Evolutionary conservation across 2,113 vertebrate species (phyloP).

Genomic region (Egretta garzetta): DNA sequence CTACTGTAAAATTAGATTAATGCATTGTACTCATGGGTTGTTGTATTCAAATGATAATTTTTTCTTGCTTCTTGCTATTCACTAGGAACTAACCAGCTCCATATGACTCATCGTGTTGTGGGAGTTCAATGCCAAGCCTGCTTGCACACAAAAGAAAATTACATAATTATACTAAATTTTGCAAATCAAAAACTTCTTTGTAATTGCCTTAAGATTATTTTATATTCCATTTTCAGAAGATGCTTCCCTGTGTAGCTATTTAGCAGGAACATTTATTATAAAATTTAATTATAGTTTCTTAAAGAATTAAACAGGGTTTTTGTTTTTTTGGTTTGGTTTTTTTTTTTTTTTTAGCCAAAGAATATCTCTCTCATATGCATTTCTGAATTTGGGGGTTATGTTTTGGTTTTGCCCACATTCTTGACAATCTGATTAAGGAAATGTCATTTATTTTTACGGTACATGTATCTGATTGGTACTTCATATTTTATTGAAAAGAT

Average conservation of each 20-base stretch:
- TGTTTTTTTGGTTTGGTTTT: neutral
- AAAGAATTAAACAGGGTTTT: neutral
- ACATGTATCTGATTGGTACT: neutral
- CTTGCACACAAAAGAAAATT: conserved; percentile 63
- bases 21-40: neutral
- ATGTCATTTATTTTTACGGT: neutral
- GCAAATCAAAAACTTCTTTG: conserved; percentile 49
- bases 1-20: neutral
- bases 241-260: conserved; percentile 24
- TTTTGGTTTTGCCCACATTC: neutral
- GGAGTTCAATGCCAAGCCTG: conserved; percentile 52
- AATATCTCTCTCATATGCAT: neutral
- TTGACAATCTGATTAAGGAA: neutral
- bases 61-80: conserved; percentile 33
- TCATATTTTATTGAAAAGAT: neutral
- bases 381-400: neutral
- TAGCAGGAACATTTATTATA: conserved; percentile 43
- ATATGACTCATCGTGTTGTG: conserved; percentile 47
- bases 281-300: conserved; percentile 49
- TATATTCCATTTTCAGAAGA: conserved; percentile 29
- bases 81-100: conserved; percentile 46
- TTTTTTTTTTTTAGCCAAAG: neutral
- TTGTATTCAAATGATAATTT: conserved; percentile 31
- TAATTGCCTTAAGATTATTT: conserved; percentile 55
- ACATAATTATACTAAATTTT: conserved; percentile 54